phyloP scores from a whole-genome alignment of 2,888 invertebrate species.

The Sicus ferrugineus region DNA sequence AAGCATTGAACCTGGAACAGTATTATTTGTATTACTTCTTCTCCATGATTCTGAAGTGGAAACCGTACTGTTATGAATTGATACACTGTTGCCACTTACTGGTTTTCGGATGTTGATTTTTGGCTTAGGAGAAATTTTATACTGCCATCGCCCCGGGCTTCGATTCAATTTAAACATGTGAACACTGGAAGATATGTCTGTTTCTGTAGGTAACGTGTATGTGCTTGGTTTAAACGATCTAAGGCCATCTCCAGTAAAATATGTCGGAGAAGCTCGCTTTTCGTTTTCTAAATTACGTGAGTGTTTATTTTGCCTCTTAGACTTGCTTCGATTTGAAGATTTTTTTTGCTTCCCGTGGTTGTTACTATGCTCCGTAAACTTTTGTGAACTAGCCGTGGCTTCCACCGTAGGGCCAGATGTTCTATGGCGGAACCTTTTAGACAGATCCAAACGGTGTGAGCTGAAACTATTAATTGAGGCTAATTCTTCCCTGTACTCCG shows the following conservation, averaged over 20 bases:
- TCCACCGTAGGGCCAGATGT: slow-evolving; percentile 31
- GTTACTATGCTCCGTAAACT: slow-evolving; percentile 33
- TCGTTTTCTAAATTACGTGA: slow-evolving; percentile 49
- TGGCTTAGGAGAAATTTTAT: slow-evolving; percentile 88
- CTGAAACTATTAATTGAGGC: slow-evolving; percentile 33
- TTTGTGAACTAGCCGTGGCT: background rate
- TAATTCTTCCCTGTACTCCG: slow-evolving; percentile 14
- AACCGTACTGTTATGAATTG: slow-evolving; percentile 16
- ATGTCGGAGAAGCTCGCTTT: slow-evolving; percentile 29
- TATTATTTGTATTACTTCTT: slow-evolving; percentile 65
- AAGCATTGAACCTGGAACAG: slow-evolving; percentile 45
- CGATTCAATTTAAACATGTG: slow-evolving; percentile 85
- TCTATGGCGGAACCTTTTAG: slow-evolving; percentile 54
- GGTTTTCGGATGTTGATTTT: slow-evolving; percentile 78
- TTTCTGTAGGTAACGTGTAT: slow-evolving; percentile 67
- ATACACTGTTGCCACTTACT: slow-evolving; percentile 49
- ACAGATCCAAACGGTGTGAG: slow-evolving; percentile 60
- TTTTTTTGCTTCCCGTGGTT: slow-evolving; percentile 37
- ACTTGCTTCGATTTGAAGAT: slow-evolving; percentile 46
- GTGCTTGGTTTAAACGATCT: slow-evolving; percentile 76
- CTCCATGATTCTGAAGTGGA: slow-evolving; percentile 49
- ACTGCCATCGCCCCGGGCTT: slow-evolving; percentile 86
- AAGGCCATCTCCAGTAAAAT: slow-evolving; percentile 62
- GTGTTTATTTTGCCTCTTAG: slow-evolving; percentile 64
- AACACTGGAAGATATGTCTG: slow-evolving; percentile 69